A percentile compares a stretch with the other conserved stretches of the same genome.
These are phyloP conservation scores for Xylocampa areola DNA, from an alignment of 2,888 invertebrate genomes.

Conservation along the genomic window DNA sequence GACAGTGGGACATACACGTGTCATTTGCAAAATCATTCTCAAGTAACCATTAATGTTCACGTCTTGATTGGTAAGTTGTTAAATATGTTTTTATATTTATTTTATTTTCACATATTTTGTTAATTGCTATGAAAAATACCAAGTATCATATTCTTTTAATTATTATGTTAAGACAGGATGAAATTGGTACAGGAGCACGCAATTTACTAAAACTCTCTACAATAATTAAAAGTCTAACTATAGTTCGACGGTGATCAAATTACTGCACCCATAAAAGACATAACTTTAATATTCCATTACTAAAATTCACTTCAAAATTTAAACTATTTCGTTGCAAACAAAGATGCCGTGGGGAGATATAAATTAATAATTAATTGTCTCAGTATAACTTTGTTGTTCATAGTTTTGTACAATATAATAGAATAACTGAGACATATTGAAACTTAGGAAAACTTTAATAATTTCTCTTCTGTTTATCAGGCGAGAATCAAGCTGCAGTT, in stretches of 20 bases:
- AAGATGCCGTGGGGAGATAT: slow-evolving; percentile 11
- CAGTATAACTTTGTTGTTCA: slow-evolving; percentile 22
- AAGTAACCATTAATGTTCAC: slow-evolving; percentile 91
- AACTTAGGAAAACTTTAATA: slow-evolving; percentile 45
- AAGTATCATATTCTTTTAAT: too few relatives aligned
- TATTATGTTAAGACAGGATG: too few relatives aligned
- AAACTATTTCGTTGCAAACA: slow-evolving; percentile 24
- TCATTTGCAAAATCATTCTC: slow-evolving; percentile 91
- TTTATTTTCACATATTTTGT: neutral
- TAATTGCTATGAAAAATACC: neutral
- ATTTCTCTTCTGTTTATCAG: slow-evolving; percentile 70
- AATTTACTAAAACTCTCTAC: too few relatives aligned
- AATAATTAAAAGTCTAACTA: too few relatives aligned
- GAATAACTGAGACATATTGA: slow-evolving; percentile 37
- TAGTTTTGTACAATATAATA: slow-evolving; percentile 42
- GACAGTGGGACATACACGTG: slow-evolving; percentile 92
- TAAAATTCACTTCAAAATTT: slow-evolving; percentile 12
- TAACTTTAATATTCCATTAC: neutral
- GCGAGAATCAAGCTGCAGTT: slow-evolving; percentile 91
- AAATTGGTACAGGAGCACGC: too few relatives aligned
- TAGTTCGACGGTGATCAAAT: too few relatives aligned
- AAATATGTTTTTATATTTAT: neutral
- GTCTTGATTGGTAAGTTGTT: slow-evolving; percentile 91
- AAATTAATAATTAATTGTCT: slow-evolving; percentile 31
- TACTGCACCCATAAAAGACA: neutral